Base-by-base conservation (phyloP, 2,113 vertebrate genomes). In the Leptosomus discolor region DNA sequence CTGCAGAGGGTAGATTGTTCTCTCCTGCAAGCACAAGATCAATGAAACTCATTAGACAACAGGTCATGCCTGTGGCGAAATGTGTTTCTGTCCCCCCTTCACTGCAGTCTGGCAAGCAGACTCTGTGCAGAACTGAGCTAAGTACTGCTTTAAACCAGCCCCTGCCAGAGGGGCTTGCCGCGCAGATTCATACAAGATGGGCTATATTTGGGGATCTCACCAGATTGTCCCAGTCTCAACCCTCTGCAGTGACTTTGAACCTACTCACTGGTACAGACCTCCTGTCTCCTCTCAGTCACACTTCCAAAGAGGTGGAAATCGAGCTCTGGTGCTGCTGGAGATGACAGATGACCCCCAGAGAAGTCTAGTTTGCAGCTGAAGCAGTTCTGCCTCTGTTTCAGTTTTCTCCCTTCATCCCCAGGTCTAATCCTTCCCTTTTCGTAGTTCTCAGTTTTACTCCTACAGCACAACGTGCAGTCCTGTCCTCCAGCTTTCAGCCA, bases 21-120 rank as follows among this genome's bases (percentile, higher is more conserved):
- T 71, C 86, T 41, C 97, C 98, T 98, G 97, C 63, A 96, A 96
- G 84, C 84, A 97, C 84, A 97, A 76, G 91, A 90, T 96, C 86
- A 63, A 45, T 89, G 71, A 45, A 71, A 41, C 53, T 50, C 41
- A 77, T 97, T 92, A 96, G 85, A 91, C 68, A 89, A 7, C 61
- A 57, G 86, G 65, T 60, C 81, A 85, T 17, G 45, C 77, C 90
- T 46, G 39, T 71, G 53, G 81, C 69, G 91, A 86, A 74, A 73
- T 9, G 45, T 12, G 11, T 56, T 37, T 51, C 22, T 58, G 39
- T 32, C 8, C 26, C 30, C 3, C 16, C 26, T 36, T 79, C 54
- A 36, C 41, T 32, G 68, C 69, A 75, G 83, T 26, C 83, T 54
- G 84, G 79, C 61, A 68, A 93, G 57, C 30, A 32, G 45, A 39